Evolutionary conservation across 53 echinoderm and acorn worm species (phyloP).

Genomic region (Pentamera pediparva): DNA sequence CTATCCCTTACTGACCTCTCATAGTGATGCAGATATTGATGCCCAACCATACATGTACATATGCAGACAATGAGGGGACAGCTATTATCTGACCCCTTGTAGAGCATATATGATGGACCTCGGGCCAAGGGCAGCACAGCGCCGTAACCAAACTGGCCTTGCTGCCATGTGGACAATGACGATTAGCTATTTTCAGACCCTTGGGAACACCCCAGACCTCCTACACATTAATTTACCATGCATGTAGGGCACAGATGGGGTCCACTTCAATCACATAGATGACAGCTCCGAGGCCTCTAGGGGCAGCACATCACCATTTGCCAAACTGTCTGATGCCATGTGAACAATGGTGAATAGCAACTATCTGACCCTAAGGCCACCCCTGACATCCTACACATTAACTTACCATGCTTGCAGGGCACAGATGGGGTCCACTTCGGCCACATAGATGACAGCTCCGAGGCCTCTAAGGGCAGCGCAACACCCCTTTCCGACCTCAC

Average conservation of each 20-base stretch:
- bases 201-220: not conserved
- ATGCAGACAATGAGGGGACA: too few species aligned
- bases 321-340: too few species aligned
- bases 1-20: too few species aligned
- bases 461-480: conserved; percentile 92
- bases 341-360: too few species aligned
- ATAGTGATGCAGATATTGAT: too few species aligned
- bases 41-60: too few species aligned
- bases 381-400: too few species aligned
- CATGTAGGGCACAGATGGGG: conserved; percentile 94
- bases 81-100: too few species aligned
- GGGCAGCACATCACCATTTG: too few species aligned
- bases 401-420: conserved; percentile 93
- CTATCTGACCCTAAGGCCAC: too few species aligned
- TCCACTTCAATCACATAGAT: conserved; percentile 84
- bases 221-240: conserved; percentile 57
- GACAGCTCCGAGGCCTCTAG: conserved; percentile 90
- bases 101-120: not conserved
- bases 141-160: not conserved
- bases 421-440: conserved; percentile 90
- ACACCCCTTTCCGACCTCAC: conserved; percentile 96
- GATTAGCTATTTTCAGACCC: not conserved
- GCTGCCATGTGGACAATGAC: not conserved
- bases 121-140: not conserved
- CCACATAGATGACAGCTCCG: conserved; percentile 82